These are phyloP conservation scores for Halcyon malimbica DNA, from an alignment of 2,113 vertebrate species.

Conservation along the genomic window DNA sequence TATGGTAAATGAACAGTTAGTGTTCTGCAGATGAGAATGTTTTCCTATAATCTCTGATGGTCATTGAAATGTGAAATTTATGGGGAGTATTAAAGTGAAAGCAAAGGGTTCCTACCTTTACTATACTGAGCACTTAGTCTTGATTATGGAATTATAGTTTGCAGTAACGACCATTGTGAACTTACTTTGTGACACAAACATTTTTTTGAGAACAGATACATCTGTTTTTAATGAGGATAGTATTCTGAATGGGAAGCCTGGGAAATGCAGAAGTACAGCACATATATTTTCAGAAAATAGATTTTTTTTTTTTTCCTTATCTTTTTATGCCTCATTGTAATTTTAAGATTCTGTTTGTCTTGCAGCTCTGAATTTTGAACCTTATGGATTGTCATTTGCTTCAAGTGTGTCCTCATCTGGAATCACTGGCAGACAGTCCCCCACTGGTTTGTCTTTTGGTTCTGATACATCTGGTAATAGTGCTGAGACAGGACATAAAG, in stretches of 20 bases:
- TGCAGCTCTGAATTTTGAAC: constrained; percentile 91
- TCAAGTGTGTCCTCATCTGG: constrained; percentile 82
- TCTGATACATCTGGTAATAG: constrained; percentile 91
- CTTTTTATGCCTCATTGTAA: not conserved
- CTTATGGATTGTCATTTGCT: constrained; percentile 88
- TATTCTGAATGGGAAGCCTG: not conserved
- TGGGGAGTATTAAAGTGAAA: not conserved
- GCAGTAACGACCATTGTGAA: not conserved
- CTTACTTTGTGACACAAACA: not conserved
- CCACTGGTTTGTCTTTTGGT: constrained; percentile 87
- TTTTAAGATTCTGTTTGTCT: constrained; percentile 33
- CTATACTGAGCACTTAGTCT: not conserved
- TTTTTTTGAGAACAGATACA: not conserved
- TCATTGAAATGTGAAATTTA: not conserved
- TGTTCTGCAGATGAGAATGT: not conserved
- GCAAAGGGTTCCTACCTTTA: not conserved
- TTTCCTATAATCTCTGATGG: not conserved
- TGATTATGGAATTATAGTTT: not conserved
- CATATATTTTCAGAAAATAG: not conserved
- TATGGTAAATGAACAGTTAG: too few relatives aligned
- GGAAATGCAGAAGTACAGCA: not conserved
- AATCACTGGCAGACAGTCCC: constrained; percentile 88
- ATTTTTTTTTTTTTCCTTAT: not conserved
- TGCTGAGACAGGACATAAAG: constrained; percentile 81
- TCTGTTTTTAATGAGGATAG: not conserved